A percentile compares a stretch with the other conserved stretches of the same genome.
Evolutionary conservation across 1,140 invertebrate species (phyloP).

Genomic region (Cecropterus lyciades): DNA sequence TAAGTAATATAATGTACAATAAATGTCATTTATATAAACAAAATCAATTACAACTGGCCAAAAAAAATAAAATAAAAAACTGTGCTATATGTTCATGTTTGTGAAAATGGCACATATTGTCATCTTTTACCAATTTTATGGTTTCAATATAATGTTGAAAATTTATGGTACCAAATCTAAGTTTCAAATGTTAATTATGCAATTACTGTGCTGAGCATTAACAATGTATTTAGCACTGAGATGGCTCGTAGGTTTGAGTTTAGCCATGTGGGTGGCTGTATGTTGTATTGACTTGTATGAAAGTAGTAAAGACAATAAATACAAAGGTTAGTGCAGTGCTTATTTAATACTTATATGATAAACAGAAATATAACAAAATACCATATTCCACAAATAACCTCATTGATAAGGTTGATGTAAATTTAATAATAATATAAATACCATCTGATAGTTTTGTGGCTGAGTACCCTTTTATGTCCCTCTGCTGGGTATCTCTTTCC

Average conservation of each 20-base stretch:
- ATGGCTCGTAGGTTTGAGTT: slow-evolving; percentile 59
- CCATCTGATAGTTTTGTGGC: too few relatives aligned
- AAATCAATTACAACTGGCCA: background rate
- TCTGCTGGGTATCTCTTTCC: too few relatives aligned
- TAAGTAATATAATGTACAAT: too few relatives aligned
- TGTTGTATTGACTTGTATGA: slow-evolving; percentile 52
- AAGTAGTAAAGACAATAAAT: slow-evolving; percentile 34
- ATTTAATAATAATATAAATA: too few relatives aligned
- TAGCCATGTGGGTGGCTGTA: slow-evolving; percentile 63
- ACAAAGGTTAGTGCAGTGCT: slow-evolving; percentile 36
- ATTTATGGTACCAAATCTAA: slow-evolving; percentile 44
- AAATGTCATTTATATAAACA: background rate
- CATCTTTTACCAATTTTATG: slow-evolving; percentile 44
- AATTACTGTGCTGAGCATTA: slow-evolving; percentile 9
- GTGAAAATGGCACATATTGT: slow-evolving; percentile 49
- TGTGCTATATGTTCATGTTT: slow-evolving; percentile 1
- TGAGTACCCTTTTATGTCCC: too few relatives aligned
- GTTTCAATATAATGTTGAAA: slow-evolving; percentile 48
- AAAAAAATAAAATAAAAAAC: slow-evolving; percentile 29
- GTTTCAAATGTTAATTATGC: slow-evolving; percentile 8
- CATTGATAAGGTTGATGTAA: too few relatives aligned
- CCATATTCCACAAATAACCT: too few relatives aligned
- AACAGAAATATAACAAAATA: too few relatives aligned
- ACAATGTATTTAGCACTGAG: slow-evolving; percentile 76
- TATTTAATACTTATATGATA: background rate